Percentiles rank a stretch among this genome's conserved stretches.
Conservation (phyloP, 2,888 invertebrate genomes). For the Plagodis pulveraria region DNA sequence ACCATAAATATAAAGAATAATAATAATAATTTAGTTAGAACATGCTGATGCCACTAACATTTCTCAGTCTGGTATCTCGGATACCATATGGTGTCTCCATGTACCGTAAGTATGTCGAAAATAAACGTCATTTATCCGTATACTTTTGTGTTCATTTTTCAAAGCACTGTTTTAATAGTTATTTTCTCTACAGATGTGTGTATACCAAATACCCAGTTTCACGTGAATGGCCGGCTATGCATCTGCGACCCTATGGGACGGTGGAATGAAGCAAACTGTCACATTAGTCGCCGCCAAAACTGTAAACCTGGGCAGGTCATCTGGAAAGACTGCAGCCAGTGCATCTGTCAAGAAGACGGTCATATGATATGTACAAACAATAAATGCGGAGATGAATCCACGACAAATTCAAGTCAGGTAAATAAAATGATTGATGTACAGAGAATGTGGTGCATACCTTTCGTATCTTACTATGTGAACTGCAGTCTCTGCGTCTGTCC, state of each 20-base stretch:
- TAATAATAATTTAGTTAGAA: slow-evolving; percentile 42
- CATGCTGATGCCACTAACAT: slow-evolving; percentile 59
- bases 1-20: slow-evolving; percentile 22
- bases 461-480: slow-evolving; percentile 66
- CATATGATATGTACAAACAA: slow-evolving; percentile 59
- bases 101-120: slow-evolving; percentile 54
- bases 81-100: slow-evolving; percentile 43
- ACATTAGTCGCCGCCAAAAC: slow-evolving; percentile 47
- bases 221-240: slow-evolving; percentile 62
- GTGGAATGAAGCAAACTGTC: slow-evolving; percentile 62
- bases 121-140: no score
- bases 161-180: slow-evolving; percentile 14
- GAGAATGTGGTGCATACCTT: slow-evolving; percentile 60
- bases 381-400: slow-evolving; percentile 48
- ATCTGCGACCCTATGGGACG: slow-evolving; percentile 61
- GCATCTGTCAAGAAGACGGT: slow-evolving; percentile 66
- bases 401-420: slow-evolving; percentile 16
- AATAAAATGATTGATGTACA: slow-evolving; percentile 19
- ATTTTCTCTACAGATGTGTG: slow-evolving; percentile 57
- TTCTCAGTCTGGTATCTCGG: slow-evolving; percentile 53
- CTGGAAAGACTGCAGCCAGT: slow-evolving; percentile 69
- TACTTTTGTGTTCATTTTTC: neutral
- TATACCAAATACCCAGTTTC: slow-evolving; percentile 65
- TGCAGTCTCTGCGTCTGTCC: slow-evolving; percentile 74
- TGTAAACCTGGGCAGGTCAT: slow-evolving; percentile 66